Evolutionary conservation across 2,113 vertebrate species (phyloP).

Genomic region (Nyctibius bracteatus): DNA sequence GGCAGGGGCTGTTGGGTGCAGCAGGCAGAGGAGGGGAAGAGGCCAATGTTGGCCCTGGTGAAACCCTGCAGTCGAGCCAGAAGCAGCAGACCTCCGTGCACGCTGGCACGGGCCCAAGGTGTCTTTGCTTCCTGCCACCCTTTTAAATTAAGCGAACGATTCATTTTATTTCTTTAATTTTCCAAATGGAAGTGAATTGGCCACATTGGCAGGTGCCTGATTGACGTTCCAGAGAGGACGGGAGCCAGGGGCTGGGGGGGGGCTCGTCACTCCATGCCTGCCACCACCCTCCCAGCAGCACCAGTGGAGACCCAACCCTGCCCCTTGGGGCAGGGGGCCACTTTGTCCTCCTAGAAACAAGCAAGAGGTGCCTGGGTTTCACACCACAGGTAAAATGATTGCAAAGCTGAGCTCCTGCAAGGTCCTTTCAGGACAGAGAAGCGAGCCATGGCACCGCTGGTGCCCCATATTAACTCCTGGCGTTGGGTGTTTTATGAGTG

Average conservation of each 20-base stretch:
- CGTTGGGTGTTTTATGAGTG: background rate
- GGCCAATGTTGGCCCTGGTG: background rate
- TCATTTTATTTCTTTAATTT: constrained; percentile 69
- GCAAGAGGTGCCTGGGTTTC: accelerated
- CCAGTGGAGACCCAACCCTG: accelerated
- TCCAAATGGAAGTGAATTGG: constrained; percentile 67
- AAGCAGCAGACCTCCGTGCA: background rate
- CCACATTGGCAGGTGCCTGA: constrained; percentile 15
- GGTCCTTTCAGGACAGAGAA: background rate
- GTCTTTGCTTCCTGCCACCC: constrained; percentile 54
- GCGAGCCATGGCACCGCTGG: background rate
- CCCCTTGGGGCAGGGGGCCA: too few relatives aligned
- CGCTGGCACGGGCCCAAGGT: constrained; percentile 12
- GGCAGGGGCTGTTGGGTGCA: background rate
- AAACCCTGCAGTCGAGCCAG: background rate
- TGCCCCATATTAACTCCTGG: background rate
- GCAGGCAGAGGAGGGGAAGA: background rate
- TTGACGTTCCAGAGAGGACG: background rate
- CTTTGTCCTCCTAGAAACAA: background rate
- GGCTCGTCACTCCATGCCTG: background rate
- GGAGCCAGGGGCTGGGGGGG: background rate
- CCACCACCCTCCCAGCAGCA: background rate
- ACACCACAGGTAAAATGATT: accelerated
- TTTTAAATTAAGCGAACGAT: constrained; percentile 65
- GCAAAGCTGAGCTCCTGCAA: background rate